A percentile compares a stretch with the other conserved stretches of the same genome.
Conservation (phyloP, 2,797 vertebrate species). For the Thripadectes ignobilis region DNA sequence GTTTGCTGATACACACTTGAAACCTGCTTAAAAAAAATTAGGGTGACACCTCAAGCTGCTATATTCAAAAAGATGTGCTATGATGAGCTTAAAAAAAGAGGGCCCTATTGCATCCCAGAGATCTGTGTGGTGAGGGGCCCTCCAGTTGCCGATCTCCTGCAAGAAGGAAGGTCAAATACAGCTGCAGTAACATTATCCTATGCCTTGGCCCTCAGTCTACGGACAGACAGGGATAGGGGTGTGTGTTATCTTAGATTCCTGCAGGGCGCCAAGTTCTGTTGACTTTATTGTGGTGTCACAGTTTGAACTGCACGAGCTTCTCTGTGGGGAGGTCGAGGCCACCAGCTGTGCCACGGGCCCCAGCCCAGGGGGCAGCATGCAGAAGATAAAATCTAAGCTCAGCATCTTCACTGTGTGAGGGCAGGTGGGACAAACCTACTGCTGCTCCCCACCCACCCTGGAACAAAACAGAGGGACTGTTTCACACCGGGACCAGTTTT, state of each 20-base stretch:
- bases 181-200: slow-evolving; percentile 52
- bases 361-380: fast-evolving
- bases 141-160: neutral
- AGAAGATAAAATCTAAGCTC: neutral
- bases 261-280: neutral
- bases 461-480: neutral
- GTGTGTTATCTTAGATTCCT: neutral
- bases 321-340: neutral
- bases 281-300: neutral
- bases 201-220: neutral
- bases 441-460: neutral
- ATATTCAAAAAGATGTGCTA: slow-evolving; percentile 39
- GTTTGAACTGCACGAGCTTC: neutral
- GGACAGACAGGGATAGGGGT: neutral
- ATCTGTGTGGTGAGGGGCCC: slow-evolving; percentile 27
- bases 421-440: neutral
- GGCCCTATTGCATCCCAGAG: slow-evolving; percentile 44
- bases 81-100: slow-evolving; percentile 44
- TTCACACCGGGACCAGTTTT: neutral
- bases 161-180: slow-evolving; percentile 49
- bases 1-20: slow-evolving; percentile 44
- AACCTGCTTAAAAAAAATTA: slow-evolving; percentile 19
- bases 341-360: neutral
- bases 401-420: neutral
- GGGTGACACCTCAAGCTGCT: slow-evolving; percentile 48